phyloP scores from a whole-genome alignment of 2,888 invertebrate genomes.

The Clanis bilineata region DNA sequence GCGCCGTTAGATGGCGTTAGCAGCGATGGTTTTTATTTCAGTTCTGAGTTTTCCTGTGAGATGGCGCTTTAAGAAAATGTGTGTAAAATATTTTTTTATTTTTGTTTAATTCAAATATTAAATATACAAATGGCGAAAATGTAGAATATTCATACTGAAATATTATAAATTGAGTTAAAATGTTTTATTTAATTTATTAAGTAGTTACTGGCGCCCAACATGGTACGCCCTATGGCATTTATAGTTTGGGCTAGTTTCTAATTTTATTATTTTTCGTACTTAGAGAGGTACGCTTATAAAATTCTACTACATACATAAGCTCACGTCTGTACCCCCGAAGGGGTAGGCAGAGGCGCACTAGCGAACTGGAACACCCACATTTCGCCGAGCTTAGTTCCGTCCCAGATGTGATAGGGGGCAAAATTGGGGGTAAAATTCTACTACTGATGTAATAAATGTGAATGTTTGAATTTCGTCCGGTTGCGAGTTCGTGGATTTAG shows the following conservation, averaged over 20 bases:
- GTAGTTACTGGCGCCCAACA: background rate
- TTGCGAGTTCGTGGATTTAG: too few relatives aligned
- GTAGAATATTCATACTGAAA: background rate
- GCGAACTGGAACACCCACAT: too few relatives aligned
- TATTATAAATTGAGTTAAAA: background rate
- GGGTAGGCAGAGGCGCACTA: too few relatives aligned
- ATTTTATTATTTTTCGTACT: background rate
- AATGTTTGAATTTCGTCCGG: too few relatives aligned
- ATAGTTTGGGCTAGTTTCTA: background rate
- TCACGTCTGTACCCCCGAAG: too few relatives aligned
- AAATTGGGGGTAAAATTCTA: too few relatives aligned
- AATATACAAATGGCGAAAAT: too few relatives aligned
- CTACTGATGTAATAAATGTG: too few relatives aligned
- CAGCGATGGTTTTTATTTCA: background rate
- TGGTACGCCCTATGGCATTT: background rate
- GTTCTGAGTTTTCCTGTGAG: constrained; percentile 17
- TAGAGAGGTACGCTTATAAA: background rate
- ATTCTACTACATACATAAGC: too few relatives aligned
- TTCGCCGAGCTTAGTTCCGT: too few relatives aligned
- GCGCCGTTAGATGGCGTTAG: constrained; percentile 36
- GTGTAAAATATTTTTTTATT: background rate
- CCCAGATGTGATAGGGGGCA: too few relatives aligned
- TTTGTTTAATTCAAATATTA: too few relatives aligned
- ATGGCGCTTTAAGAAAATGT: constrained; percentile 23
- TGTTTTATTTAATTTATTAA: background rate